phyloP scores from a whole-genome alignment of 1,140 invertebrate species.

The Oppia nitens region DNA sequence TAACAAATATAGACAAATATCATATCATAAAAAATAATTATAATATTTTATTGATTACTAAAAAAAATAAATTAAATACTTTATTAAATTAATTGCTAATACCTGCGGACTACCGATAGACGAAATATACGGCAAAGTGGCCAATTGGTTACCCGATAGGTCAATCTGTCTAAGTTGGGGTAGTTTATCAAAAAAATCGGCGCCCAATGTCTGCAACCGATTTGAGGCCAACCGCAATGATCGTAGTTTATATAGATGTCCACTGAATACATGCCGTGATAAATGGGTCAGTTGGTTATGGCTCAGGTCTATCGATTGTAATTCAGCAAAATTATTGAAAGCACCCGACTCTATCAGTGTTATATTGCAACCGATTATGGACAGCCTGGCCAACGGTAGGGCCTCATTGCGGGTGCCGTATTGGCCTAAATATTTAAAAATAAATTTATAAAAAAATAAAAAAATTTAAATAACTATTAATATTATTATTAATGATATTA shows the following conservation, averaged over 20 bases:
- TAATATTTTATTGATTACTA: too few relatives aligned
- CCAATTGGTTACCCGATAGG: conserved; percentile 14
- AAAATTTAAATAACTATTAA: too few relatives aligned
- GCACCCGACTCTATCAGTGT: conserved; percentile 7
- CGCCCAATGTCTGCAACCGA: neutral
- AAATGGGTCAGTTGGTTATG: conserved; percentile 1
- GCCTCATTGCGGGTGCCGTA: conserved; percentile 12
- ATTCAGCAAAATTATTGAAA: conserved; percentile 12
- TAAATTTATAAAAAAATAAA: too few relatives aligned
- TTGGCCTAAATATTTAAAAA: conserved; percentile 7
- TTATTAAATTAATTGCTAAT: too few relatives aligned
- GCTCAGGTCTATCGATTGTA: conserved; percentile 6
- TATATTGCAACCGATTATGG: conserved; percentile 4
- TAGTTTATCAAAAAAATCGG: conserved; percentile 17
- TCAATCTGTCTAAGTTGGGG: conserved; percentile 15
- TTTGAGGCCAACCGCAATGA: neutral
- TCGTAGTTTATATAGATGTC: conserved; percentile 8
- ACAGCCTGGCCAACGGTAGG: conserved; percentile 3
- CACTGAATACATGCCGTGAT: conserved; percentile 2
- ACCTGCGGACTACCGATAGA: conserved; percentile 1
- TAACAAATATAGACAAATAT: too few relatives aligned
- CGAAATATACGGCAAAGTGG: conserved; percentile 2
- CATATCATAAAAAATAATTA: too few relatives aligned
- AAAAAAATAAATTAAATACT: too few relatives aligned
- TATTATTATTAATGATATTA: too few relatives aligned